Evolutionary conservation across 2,797 vertebrate genomes (phyloP).

Genomic region (Tiaroga cobitis): DNA sequence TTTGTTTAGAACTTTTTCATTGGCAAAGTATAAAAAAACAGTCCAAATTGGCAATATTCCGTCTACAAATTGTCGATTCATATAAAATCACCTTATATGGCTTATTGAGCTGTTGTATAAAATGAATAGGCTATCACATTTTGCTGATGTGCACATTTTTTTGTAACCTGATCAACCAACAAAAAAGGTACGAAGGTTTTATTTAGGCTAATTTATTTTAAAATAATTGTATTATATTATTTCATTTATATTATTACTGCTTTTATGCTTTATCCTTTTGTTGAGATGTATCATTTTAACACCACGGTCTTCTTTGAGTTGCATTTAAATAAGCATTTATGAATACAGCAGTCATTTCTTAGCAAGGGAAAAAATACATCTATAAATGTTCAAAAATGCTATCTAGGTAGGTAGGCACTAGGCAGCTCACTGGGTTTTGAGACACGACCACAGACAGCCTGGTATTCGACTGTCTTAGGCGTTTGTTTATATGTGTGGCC

Average conservation of each 20-base stretch:
- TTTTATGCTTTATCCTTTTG: not conserved
- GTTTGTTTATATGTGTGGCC: conserved; percentile 42
- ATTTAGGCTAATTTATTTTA: not conserved
- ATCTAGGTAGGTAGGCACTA: not conserved
- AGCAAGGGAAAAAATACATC: not conserved
- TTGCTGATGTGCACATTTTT: not conserved
- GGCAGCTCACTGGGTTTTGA: not conserved
- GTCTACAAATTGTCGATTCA: not conserved
- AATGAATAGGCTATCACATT: not conserved
- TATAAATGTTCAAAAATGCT: not conserved
- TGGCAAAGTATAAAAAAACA: not conserved
- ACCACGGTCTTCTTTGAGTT: not conserved
- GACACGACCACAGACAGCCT: not conserved
- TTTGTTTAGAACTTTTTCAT: not conserved
- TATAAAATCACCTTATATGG: not conserved
- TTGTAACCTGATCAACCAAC: not conserved
- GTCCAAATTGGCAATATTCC: not conserved
- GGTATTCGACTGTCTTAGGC: conserved; percentile 6
- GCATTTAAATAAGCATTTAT: not conserved
- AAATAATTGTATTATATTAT: too few relatives aligned
- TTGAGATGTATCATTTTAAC: not conserved
- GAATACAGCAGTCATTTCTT: not conserved
- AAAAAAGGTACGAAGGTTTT: not conserved
- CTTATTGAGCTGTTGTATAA: not conserved
- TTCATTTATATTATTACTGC: not conserved